Evolutionary conservation across 1,140 invertebrate genomes (phyloP).

Genomic region (Agrilus planipennis): DNA sequence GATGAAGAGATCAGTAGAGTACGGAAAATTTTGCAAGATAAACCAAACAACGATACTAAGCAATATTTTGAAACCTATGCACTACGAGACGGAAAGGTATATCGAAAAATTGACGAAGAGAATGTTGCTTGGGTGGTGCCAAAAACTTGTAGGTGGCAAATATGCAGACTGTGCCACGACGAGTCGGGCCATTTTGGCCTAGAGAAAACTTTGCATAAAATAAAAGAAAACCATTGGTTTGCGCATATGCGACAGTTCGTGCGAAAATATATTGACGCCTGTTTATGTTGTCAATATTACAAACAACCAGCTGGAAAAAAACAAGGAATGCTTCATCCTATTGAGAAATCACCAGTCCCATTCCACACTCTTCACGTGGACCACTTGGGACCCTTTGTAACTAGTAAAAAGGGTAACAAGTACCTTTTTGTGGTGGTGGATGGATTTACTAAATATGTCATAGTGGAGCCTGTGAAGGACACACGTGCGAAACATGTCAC

Average conservation of each 20-base stretch:
- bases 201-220: slow-evolving; percentile 8
- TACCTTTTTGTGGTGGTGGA: slow-evolving; percentile 23
- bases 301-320: slow-evolving; percentile 16
- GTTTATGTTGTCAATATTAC: slow-evolving; percentile 12
- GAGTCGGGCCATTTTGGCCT: slow-evolving; percentile 7
- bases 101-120: slow-evolving; percentile 2
- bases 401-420: slow-evolving; percentile 17
- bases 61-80: slow-evolving; percentile 1
- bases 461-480: slow-evolving; percentile 13
- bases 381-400: slow-evolving; percentile 22
- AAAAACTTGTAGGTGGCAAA: slow-evolving; percentile 7
- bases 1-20: slow-evolving; percentile 1
- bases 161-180: slow-evolving; percentile 10
- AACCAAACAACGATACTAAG: neutral
- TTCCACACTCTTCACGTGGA: slow-evolving; percentile 17
- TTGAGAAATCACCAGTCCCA: slow-evolving; percentile 9
- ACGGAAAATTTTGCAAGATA: neutral
- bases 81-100: slow-evolving; percentile 4
- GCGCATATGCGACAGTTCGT: slow-evolving; percentile 11
- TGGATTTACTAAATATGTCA: slow-evolving; percentile 20
- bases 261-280: slow-evolving; percentile 12
- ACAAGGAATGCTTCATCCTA: slow-evolving; percentile 12
- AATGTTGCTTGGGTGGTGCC: slow-evolving; percentile 10
- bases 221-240: slow-evolving; percentile 11
- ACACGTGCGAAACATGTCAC: no score